Evolutionary conservation across 2,797 vertebrate species (phyloP), one percentile per base, ranked within the genome.

Genomic region (Sebastes diploproa): DNA sequence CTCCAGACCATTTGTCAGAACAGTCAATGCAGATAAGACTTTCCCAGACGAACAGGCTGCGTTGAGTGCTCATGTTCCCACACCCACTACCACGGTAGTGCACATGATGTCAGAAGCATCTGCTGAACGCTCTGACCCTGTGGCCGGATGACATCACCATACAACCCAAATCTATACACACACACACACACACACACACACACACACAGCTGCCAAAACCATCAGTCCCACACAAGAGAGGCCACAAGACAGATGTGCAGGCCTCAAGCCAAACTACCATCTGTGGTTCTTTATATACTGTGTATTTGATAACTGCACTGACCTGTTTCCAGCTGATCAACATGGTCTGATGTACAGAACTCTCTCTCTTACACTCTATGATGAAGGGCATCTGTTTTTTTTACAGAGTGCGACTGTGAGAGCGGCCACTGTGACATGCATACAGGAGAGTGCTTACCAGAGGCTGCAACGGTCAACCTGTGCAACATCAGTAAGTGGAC

Each of bases 381-480:
- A 77, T 75, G 6, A 81, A 25, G 4, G 77, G 56, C 29, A 12
- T 76, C 7, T 90, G n/a, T 73, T 14, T 18, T 25, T 12, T 54
- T 54, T 69, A 13, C 85, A 99, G 98, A 95, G 83, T 99, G 98
- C 84, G 94, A 95, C 77, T 99, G 98, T 88, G 94, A 96, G 73
- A 97, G 96, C 1, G 96, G 96, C 34, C 96, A 96, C 71, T 99
- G 98, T 91, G 96, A 99, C 84, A 95, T 95, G 80, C 93, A 95
- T 72, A 98, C 97, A 4, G 98, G 98, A 90, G 96, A 97, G 80
- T 99, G 98, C 86, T 88, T 98, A 0, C 84, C 94, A 64, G 97
- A 97, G 86, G 94, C 96, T 42, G 94, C 97, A 80, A 90, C 94
- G 38, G 94, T 96, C 92, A 97, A 91, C 86, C 95, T 97, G 89